A percentile compares a stretch with the other conserved stretches of the same genome.
These are phyloP conservation scores for Festucalex cinctus DNA, from an alignment of 2,113 vertebrate genomes.

Conservation along the genomic window DNA sequence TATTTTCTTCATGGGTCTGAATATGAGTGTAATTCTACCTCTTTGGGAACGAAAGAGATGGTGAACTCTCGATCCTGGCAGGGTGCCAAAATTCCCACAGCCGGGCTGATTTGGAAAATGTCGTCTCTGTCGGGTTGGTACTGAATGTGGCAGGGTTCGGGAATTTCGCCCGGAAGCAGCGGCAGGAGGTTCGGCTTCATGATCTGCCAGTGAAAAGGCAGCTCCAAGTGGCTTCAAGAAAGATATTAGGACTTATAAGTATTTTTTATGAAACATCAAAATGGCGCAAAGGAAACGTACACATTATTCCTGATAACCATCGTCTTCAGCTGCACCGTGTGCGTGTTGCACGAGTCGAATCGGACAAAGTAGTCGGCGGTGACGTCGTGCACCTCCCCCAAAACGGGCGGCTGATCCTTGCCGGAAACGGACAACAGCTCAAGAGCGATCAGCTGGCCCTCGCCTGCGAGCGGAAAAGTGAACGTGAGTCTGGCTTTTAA, in stretches of 20 bases:
- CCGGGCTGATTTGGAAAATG: slow-evolving; percentile 79
- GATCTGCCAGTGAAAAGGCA: slow-evolving; percentile 87
- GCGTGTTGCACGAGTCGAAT: slow-evolving; percentile 79
- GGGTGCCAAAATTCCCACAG: slow-evolving; percentile 72
- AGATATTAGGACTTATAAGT: not conserved
- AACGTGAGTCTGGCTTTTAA: not conserved
- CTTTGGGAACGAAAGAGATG: slow-evolving; percentile 79
- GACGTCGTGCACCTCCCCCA: slow-evolving; percentile 73
- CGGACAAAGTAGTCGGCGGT: slow-evolving; percentile 79
- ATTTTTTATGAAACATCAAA: too few species aligned
- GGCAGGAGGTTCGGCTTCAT: slow-evolving; percentile 78
- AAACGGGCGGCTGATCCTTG: slow-evolving; percentile 60
- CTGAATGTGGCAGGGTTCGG: slow-evolving; percentile 51
- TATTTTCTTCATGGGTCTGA: too few species aligned
- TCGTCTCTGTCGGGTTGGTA: slow-evolving; percentile 64
- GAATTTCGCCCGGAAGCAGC: slow-evolving; percentile 57
- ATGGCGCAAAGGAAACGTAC: slow-evolving; percentile 62
- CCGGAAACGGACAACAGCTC: slow-evolving; percentile 77
- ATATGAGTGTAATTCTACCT: slow-evolving; percentile 66
- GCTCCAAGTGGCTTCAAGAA: slow-evolving; percentile 79
- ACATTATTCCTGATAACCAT: slow-evolving; percentile 80
- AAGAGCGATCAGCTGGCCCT: slow-evolving; percentile 78
- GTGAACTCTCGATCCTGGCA: slow-evolving; percentile 76
- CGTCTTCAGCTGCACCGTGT: slow-evolving; percentile 61
- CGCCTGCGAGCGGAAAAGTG: slow-evolving; percentile 62